phyloP scores from a whole-genome alignment of 2,797 vertebrate genomes.

The Gobio occitaniae region DNA sequence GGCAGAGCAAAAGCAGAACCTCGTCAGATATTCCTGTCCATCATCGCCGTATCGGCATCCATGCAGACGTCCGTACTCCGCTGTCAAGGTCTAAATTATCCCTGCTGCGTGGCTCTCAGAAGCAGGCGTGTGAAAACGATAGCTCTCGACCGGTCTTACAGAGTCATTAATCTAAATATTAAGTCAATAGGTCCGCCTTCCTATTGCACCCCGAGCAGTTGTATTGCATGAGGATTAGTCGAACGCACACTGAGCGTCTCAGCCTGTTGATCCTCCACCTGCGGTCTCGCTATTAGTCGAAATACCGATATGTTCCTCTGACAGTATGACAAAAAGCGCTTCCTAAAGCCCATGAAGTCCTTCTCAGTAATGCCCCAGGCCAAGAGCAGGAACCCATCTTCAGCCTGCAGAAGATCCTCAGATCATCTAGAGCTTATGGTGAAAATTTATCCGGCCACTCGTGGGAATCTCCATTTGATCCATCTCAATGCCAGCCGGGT shows the following conservation, averaged over 20 bases:
- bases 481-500: not conserved
- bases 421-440: constrained; percentile 66
- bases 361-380: constrained; percentile 38
- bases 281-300: constrained; percentile 60
- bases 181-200: constrained; percentile 40
- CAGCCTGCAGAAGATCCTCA: constrained; percentile 69
- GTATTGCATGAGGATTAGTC: constrained; percentile 41
- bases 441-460: constrained; percentile 22
- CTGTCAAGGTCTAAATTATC: constrained; percentile 45
- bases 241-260: constrained; percentile 10
- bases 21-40: constrained; percentile 49
- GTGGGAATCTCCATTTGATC: constrained; percentile 14
- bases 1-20: constrained; percentile 53
- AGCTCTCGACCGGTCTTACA: not conserved
- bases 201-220: constrained; percentile 23
- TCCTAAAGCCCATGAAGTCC: constrained; percentile 67
- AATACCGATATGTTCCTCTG: constrained; percentile 67
- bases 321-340: constrained; percentile 76
- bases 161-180: constrained; percentile 42
- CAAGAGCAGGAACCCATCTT: constrained; percentile 72
- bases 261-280: constrained; percentile 59
- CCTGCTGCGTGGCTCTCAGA: constrained; percentile 19
- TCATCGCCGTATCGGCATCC: constrained; percentile 40
- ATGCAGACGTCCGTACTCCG: not conserved
- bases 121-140: constrained; percentile 14